Conservation (phyloP, 2,888 invertebrate genomes). For the Tenthredo amoena region DNA sequence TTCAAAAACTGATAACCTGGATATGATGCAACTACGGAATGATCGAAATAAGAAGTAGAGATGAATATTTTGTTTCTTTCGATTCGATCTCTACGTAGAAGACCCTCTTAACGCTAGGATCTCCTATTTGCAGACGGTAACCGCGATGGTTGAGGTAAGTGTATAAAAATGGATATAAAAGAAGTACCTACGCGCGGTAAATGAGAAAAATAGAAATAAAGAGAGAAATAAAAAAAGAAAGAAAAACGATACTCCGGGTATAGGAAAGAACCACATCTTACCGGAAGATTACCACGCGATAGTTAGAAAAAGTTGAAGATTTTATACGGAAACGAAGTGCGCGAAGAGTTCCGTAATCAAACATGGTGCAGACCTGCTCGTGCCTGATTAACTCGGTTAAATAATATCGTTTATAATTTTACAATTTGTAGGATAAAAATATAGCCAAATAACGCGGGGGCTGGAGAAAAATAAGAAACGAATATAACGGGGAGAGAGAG, state of each 20-base stretch:
- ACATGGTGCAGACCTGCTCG: no score
- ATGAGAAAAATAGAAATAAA: not conserved
- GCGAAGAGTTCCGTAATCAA: no score
- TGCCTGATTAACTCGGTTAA: not conserved
- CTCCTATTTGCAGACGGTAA: not conserved
- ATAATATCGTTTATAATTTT: not conserved
- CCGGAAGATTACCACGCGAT: slow-evolving; percentile 49
- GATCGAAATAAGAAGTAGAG: no score
- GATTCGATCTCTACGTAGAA: not conserved
- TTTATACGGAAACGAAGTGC: no score
- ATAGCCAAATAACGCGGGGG: no score
- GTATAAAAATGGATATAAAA: not conserved
- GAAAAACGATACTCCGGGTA: not conserved
- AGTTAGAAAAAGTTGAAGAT: not conserved
- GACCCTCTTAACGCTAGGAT: not conserved
- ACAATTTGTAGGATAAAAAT: no score
- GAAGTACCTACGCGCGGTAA: not conserved
- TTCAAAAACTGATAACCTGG: no score
- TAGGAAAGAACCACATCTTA: slow-evolving; percentile 14
- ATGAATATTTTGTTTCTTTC: not conserved
- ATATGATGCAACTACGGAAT: no score
- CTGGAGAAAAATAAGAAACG: not conserved
- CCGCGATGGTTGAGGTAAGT: not conserved
- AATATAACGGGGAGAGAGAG: not conserved
- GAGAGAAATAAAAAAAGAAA: not conserved